Base-by-base conservation (phyloP, 1,140 invertebrate species). In the Rhopalosiphum padi region DNA sequence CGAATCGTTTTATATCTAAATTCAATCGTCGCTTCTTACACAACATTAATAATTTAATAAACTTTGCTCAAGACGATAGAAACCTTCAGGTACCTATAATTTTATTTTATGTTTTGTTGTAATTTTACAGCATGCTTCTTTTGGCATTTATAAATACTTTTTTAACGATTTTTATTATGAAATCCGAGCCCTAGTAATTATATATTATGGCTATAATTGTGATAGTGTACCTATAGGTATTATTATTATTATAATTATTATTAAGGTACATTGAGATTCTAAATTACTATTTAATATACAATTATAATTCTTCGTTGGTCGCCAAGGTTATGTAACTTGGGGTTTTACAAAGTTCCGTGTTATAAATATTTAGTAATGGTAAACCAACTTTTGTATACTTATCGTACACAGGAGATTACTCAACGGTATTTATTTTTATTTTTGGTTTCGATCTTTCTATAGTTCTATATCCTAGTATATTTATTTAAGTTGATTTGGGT, bases 271-370 rank as follows among this genome's bases (percentile, higher is more conserved):
- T 77, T 77, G 60, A n/a, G 30, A 77, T 77, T 77, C 60, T n/a
- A 77, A 77, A 77, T 77, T 77, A 77, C 30, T n/a, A n/a, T 77
- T 68, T 77, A 77, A 68, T 68, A 68, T n/a, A n/a, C 30, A 68
- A 68, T n/a, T 68, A 68, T n/a, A 68, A n/a, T n/a, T 68, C 60
- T 68, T 68, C 60, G 30, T 15, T 68, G 15, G 60, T n/a, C 60
- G 15, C 15, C 60, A n/a, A 68, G 60, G 60, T 68, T 68, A 68
- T n/a, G 60, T n/a, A n/a, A n/a, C 60, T 15, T 15, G n/a, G 30
- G 30, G 15, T 68, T 68, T 68, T 68, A 68, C 30, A 18, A 68
- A 68, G 15, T 68, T 68, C 4, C 60, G 18, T 18, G n/a, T 18
- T 68, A 55, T 30, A n/a, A 68, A 68, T 68, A 68, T 68, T n/a